Evolutionary conservation across 2,888 invertebrate species (phyloP).

Genomic region (Lycocerus yunnanus): DNA sequence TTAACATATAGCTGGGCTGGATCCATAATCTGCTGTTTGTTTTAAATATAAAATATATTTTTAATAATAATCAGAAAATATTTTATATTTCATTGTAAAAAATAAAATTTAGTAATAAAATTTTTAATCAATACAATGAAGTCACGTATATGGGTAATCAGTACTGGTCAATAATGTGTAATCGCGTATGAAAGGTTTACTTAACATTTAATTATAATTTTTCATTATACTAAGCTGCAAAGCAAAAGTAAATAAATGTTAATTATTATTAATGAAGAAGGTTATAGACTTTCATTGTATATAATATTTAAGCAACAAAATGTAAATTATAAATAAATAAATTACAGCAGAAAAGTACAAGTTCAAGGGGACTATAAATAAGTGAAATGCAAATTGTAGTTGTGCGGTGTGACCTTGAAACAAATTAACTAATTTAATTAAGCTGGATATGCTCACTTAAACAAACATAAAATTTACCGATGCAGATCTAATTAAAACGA

Average conservation of each 20-base stretch:
- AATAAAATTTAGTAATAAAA: not conserved
- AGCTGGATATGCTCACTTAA: not conserved
- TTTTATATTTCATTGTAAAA: too few relatives aligned
- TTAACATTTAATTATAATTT: not conserved
- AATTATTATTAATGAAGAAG: not conserved
- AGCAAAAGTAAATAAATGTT: not conserved
- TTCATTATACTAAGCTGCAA: not conserved
- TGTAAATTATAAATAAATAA: not conserved
- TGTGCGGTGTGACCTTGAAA: not conserved
- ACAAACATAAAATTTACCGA: not conserved
- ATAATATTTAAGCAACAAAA: not conserved
- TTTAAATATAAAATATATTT: too few relatives aligned
- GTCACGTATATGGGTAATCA: not conserved
- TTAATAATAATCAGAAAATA: too few relatives aligned
- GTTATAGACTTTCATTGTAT: not conserved
- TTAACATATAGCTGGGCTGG: too few relatives aligned
- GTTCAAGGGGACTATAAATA: not conserved
- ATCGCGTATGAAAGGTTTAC: not conserved
- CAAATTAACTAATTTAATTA: slow-evolving; percentile 6
- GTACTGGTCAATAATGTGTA: not conserved
- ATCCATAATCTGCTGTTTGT: too few relatives aligned
- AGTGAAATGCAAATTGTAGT: not conserved
- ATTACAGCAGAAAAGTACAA: not conserved
- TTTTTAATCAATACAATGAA: not conserved
- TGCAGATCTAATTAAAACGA: slow-evolving; percentile 9